Evolutionary conservation across 2,113 vertebrate genomes (phyloP).

Genomic region (Cololabis saira): DNA sequence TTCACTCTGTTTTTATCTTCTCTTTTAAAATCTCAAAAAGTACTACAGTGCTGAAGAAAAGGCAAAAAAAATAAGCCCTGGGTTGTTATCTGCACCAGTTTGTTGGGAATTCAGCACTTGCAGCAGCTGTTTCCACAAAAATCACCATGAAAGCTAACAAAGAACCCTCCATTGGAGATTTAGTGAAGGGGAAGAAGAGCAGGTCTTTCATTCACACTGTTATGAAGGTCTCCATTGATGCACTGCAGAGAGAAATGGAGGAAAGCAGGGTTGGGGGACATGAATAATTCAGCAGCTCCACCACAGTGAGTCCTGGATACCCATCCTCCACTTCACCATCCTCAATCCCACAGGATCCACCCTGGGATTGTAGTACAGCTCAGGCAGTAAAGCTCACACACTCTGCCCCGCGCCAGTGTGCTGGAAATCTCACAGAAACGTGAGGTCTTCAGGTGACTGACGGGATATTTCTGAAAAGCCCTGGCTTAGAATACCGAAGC

Average conservation of each 20-base stretch:
- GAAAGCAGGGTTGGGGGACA: constrained; percentile 42
- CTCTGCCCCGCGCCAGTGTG: constrained; percentile 1
- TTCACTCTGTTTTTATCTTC: not conserved
- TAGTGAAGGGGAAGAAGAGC: constrained; percentile 44
- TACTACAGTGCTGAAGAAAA: not conserved
- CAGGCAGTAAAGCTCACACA: constrained; percentile 9
- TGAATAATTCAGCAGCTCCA: constrained; percentile 72
- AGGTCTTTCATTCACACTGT: constrained; percentile 42
- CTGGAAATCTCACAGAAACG: not conserved
- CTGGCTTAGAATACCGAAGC: not conserved
- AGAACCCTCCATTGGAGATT: constrained; percentile 47
- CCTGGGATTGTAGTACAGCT: constrained; percentile 40
- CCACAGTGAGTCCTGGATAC: constrained; percentile 64
- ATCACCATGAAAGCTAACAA: constrained; percentile 19
- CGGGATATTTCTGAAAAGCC: not conserved
- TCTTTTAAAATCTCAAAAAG: not conserved
- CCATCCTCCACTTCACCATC: constrained; percentile 65
- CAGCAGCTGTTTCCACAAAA: constrained; percentile 1
- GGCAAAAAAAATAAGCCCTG: not conserved
- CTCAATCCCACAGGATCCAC: constrained; percentile 49
- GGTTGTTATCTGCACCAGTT: not conserved
- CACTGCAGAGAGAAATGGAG: constrained; percentile 55
- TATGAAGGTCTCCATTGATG: constrained; percentile 53
- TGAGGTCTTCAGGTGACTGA: constrained; percentile 13
- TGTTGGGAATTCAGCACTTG: not conserved